Evolutionary conservation across 2,888 invertebrate genomes (phyloP), one percentile per base, ranked within the genome.

Genomic region (Sphecodes monilicornis): DNA sequence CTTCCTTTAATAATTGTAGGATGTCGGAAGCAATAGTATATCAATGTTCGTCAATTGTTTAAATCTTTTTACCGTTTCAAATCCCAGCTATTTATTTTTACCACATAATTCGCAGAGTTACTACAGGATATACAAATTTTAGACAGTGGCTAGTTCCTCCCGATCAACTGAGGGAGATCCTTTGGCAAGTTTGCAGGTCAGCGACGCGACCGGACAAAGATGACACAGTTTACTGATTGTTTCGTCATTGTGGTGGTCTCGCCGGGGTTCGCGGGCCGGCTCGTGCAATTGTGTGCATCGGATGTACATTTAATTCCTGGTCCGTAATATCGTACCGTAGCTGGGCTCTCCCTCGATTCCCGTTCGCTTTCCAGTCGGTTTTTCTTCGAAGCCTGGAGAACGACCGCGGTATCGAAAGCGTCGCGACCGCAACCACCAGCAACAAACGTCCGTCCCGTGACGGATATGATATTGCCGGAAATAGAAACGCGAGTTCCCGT

Each of bases 381-480:
- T 76, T 82, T 84, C 74, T 72, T 57, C 72, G 66, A 39, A n/a
- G 32, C 26, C 68, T 50, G 78, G 85, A 76, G 69, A 77, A 68
- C 75, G 36, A 66, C 60, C 66, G 60, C 64, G 57, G 81, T 72
- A 81, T 78, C 66, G 50, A 57, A 57, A 64, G 76, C 79, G 78
- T 70, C 39, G 81, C 66, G 57, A 76, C 85, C 79, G 60, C 85
- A 79, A 75, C 81, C 79, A 74, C 80, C 50, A 69, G 71, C 78
- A 78, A 76, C 79, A 64, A 87, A 82, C 83, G 86, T 85, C 88
- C 83, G 86, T 69, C 80, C 83, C 76, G 85, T 91, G 92, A 92
- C 92, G 93, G 93, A 93, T 93, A 92, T 91, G 93, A 91, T 92
- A 92, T 92, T 91, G 89, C 91, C 92, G 93, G 93, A 93, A 93